Evolutionary conservation across 1,140 invertebrate species (phyloP).

Genomic region (Tribolium madens): DNA sequence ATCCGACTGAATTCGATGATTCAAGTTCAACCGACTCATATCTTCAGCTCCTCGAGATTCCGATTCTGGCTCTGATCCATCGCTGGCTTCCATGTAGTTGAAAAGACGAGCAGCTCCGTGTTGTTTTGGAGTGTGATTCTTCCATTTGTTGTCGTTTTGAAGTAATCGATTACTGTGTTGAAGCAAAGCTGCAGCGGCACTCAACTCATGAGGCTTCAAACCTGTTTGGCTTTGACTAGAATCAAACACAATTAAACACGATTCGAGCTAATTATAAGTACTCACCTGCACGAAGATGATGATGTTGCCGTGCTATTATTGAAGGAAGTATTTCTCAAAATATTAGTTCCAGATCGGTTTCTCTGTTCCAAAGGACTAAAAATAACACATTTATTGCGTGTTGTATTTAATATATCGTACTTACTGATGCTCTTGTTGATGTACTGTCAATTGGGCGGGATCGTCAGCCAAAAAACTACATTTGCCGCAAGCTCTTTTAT

Average conservation of each 20-base stretch:
- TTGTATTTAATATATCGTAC: constrained; percentile 58
- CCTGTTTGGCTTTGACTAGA: constrained; percentile 41
- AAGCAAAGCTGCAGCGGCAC: constrained; percentile 56
- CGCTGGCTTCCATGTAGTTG: constrained; percentile 72
- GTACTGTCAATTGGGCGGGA: constrained; percentile 78
- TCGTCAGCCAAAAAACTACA: constrained; percentile 89
- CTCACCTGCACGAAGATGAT: constrained; percentile 50
- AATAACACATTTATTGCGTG: constrained; percentile 44
- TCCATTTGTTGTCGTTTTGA: constrained; percentile 62
- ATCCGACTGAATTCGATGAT: constrained; percentile 75
- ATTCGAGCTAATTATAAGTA: neutral
- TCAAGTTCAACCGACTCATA: constrained; percentile 80
- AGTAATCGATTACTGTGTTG: constrained; percentile 61
- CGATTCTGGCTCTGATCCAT: constrained; percentile 68
- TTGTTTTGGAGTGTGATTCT: constrained; percentile 65
- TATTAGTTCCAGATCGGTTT: constrained; percentile 58
- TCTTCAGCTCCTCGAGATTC: constrained; percentile 76
- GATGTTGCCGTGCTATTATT: constrained; percentile 51
- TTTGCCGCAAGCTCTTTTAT: constrained; percentile 88
- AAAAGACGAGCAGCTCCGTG: constrained; percentile 71
- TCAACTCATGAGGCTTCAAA: constrained; percentile 57
- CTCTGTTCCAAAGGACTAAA: constrained; percentile 64
- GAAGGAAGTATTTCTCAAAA: constrained; percentile 57
- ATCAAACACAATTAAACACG: constrained; percentile 7
- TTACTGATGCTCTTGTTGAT: constrained; percentile 79